A percentile compares a stretch with the other conserved stretches of the same genome.
These are phyloP conservation scores for Thymallus thymallus DNA, from an alignment of 2,113 vertebrate genomes.

Conservation along the genomic window DNA sequence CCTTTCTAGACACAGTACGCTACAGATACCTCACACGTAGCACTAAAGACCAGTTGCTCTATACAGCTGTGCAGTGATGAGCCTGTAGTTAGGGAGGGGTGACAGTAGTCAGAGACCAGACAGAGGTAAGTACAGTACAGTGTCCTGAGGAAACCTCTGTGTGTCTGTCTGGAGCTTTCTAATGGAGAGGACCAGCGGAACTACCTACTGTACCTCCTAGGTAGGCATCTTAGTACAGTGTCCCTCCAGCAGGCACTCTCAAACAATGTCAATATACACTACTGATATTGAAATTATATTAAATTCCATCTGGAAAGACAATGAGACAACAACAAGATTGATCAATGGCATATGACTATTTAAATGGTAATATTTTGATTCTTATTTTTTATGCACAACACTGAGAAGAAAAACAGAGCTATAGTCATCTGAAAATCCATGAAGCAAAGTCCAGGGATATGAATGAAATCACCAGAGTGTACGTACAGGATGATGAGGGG, in stretches of 20 bases:
- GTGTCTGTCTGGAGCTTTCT: neutral
- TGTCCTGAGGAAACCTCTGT: neutral
- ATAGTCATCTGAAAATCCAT: slow-evolving; percentile 5
- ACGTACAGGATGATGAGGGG: slow-evolving; percentile 2
- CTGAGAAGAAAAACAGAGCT: too few species aligned
- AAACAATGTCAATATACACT: neutral
- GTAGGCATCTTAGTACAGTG: slow-evolving; percentile 44
- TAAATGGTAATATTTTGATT: neutral
- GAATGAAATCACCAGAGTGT: neutral
- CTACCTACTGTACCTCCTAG: slow-evolving; percentile 36
- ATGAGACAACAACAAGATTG: neutral
- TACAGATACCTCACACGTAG: neutral
- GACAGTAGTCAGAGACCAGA: slow-evolving; percentile 36
- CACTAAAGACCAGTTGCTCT: neutral
- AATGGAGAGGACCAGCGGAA: slow-evolving; percentile 38
- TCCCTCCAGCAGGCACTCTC: neutral
- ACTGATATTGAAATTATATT: neutral
- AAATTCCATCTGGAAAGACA: neutral
- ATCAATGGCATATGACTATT: neutral
- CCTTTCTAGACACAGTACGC: neutral
- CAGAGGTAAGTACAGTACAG: slow-evolving; percentile 58
- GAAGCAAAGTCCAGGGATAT: neutral
- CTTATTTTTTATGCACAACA: neutral
- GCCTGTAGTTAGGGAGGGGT: slow-evolving; percentile 14
- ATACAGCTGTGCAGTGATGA: neutral